A percentile compares a stretch with the other conserved stretches of the same genome.
These are phyloP conservation scores for Callitettix versicolor DNA, from an alignment of 1,140 invertebrate species.

Conservation along the genomic window DNA sequence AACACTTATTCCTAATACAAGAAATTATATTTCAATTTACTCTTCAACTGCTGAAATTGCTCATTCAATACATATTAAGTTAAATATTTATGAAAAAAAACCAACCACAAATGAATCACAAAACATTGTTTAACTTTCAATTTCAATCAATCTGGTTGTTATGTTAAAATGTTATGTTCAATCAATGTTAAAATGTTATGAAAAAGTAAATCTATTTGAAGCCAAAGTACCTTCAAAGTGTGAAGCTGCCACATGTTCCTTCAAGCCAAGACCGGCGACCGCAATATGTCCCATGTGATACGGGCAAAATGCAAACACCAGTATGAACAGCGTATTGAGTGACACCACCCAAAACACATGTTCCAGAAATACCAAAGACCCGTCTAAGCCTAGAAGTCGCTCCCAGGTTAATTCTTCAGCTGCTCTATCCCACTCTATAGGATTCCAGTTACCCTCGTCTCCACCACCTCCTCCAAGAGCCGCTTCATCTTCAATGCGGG, in stretches of 20 bases:
- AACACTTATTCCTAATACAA: too few species aligned
- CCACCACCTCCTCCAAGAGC: slow-evolving; percentile 17
- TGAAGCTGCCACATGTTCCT: slow-evolving; percentile 59
- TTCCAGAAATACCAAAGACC: slow-evolving; percentile 90
- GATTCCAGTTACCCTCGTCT: slow-evolving; percentile 92
- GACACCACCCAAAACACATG: slow-evolving; percentile 99
- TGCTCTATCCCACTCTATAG: slow-evolving; percentile 95
- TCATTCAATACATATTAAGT: too few species aligned
- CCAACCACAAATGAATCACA: too few species aligned
- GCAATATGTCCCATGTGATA: slow-evolving; percentile 89
- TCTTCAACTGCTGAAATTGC: too few species aligned
- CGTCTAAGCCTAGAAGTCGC: slow-evolving; percentile 87
- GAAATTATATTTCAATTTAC: too few species aligned
- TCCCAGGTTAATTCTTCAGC: slow-evolving; percentile 98
- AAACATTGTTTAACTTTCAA: too few species aligned
- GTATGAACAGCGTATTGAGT: slow-evolving; percentile 91
- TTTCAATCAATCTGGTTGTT: too few species aligned
- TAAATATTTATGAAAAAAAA: too few species aligned
- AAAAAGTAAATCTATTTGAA: too few species aligned
- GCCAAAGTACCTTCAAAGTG: slow-evolving; percentile 65
- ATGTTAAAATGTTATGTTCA: too few species aligned
- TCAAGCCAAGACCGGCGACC: slow-evolving; percentile 62
- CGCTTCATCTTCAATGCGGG: slow-evolving; percentile 15
- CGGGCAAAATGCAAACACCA: slow-evolving; percentile 89
- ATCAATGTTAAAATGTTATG: too few species aligned